Conservation (phyloP, 2,113 vertebrate species). For the Phrynosoma platyrhinos region DNA sequence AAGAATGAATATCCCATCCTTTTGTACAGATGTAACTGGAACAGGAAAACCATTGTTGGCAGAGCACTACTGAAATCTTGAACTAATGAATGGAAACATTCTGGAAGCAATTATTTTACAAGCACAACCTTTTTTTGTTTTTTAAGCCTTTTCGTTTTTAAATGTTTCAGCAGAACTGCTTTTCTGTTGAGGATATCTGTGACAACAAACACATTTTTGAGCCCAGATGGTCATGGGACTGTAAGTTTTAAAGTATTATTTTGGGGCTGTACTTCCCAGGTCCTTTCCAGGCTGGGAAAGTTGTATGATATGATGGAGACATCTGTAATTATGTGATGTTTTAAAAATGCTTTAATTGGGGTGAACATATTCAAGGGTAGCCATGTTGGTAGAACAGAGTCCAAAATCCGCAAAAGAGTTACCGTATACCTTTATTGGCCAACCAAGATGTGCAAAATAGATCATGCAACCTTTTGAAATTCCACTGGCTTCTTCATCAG, state of each 20-base stretch:
- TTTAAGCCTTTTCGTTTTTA: constrained; percentile 15
- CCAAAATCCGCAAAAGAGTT: too few relatives aligned
- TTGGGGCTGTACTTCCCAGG: background rate
- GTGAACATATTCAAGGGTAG: too few relatives aligned
- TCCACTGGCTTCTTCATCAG: too few relatives aligned
- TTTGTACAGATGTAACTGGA: constrained; percentile 49
- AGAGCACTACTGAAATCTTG: constrained; percentile 34
- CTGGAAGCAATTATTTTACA: constrained; percentile 49
- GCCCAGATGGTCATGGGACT: background rate
- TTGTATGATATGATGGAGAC: background rate
- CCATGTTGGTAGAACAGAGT: too few relatives aligned
- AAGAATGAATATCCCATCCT: constrained; percentile 50
- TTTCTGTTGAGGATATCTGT: constrained; percentile 27
- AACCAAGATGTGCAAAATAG: too few relatives aligned
- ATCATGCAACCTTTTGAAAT: too few relatives aligned
- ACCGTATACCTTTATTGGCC: too few relatives aligned
- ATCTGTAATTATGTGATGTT: background rate
- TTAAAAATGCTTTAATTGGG: background rate
- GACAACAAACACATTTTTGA: constrained; percentile 7
- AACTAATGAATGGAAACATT: constrained; percentile 50
- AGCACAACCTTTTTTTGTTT: constrained; percentile 2
- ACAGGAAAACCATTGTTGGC: constrained; percentile 57
- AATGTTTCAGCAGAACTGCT: constrained; percentile 39
- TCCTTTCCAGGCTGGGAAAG: background rate
- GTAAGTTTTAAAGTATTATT: constrained; percentile 14